phyloP scores from a whole-genome alignment of 2,888 invertebrate genomes.

The Melikaiella ostensackeni region DNA sequence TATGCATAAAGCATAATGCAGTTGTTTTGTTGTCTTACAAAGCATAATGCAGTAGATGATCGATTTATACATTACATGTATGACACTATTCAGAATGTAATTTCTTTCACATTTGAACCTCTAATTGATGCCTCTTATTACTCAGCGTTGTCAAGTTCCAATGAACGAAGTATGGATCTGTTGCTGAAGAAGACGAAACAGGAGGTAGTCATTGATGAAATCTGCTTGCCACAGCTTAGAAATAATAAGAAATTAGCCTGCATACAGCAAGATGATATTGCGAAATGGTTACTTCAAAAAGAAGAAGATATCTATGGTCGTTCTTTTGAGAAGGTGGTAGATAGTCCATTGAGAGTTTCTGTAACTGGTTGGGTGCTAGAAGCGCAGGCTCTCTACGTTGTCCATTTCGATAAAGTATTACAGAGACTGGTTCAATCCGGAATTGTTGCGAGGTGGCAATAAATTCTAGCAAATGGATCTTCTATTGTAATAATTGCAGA shows the following conservation, averaged over 20 bases:
- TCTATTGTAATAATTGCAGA: slow-evolving; percentile 2
- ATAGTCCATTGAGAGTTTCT: neutral
- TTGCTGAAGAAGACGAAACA: no score
- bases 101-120: neutral
- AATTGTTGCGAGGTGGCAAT: neutral
- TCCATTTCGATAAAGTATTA: neutral
- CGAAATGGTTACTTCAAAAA: neutral
- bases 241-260: neutral
- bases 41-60: no score
- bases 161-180: no score
- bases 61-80: no score
- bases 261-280: neutral
- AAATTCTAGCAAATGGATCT: neutral
- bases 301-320: no score
- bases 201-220: neutral
- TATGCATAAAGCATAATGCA: no score
- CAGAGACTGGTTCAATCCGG: neutral
- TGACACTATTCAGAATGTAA: neutral
- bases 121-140: no score
- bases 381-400: neutral
- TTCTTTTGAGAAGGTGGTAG: neutral
- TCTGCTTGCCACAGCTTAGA: neutral
- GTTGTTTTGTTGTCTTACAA: no score
- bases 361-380: neutral
- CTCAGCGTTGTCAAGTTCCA: no score